Percentiles rank a stretch among this genome's conserved stretches.
These are phyloP conservation scores for Apantesis nais DNA, from an alignment of 2,888 invertebrate genomes.

Conservation along the genomic window DNA sequence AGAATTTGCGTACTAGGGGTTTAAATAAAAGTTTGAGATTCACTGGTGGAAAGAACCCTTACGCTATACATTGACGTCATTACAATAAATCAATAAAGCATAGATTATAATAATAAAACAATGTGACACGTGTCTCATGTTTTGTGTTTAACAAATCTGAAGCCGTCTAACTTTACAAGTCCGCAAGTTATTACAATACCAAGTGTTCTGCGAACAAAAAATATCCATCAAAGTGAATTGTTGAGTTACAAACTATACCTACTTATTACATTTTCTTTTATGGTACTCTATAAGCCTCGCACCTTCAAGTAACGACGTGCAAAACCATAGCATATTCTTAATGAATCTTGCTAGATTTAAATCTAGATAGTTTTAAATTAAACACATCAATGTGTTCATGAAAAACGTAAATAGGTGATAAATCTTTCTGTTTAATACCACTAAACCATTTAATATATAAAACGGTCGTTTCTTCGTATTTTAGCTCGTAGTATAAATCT, in stretches of 20 bases:
- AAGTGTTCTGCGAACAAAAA: constrained; percentile 19
- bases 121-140: constrained; percentile 13
- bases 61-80: constrained; percentile 7
- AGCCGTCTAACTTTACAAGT: constrained; percentile 19
- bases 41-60: background rate
- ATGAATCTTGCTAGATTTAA: background rate
- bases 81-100: no score
- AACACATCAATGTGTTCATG: background rate
- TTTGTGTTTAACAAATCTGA: constrained; percentile 16
- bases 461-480: no score
- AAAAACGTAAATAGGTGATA: background rate
- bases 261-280: constrained; percentile 9
- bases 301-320: background rate
- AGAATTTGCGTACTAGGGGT: background rate
- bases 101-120: constrained; percentile 9
- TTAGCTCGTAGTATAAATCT: background rate
- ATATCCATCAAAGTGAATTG: constrained; percentile 2
- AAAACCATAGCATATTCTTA: background rate
- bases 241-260: constrained; percentile 7
- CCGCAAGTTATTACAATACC: constrained; percentile 20
- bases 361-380: background rate
- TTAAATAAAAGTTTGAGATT: background rate
- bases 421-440: background rate
- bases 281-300: background rate
- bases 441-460: background rate